phyloP scores from a whole-genome alignment of 1,140 invertebrate species.

The Eubasilissa regina region DNA sequence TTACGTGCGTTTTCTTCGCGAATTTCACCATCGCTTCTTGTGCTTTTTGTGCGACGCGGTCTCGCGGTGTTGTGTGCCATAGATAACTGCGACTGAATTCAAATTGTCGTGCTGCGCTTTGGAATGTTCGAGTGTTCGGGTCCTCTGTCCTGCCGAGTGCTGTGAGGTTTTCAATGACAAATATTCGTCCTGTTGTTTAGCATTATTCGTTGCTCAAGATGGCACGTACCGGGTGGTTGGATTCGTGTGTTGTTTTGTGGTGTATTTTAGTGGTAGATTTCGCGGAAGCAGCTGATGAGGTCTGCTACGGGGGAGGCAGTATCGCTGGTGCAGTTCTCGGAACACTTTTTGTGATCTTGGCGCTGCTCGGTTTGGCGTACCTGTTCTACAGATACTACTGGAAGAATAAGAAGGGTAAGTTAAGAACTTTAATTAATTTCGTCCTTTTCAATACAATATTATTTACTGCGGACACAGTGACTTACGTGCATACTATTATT shows the following conservation, averaged over 20 bases:
- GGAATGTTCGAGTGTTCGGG: too few species aligned
- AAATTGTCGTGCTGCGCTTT: too few species aligned
- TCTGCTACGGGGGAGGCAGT: conserved; percentile 48
- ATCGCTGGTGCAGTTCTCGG: conserved; percentile 55
- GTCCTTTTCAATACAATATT: not conserved
- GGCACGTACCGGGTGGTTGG: not conserved
- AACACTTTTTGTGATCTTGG: conserved; percentile 49
- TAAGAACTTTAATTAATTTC: not conserved
- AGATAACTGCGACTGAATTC: not conserved
- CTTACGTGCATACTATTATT: too few species aligned
- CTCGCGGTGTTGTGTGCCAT: not conserved
- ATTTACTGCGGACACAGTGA: too few species aligned
- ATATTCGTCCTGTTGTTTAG: not conserved
- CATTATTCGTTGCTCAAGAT: not conserved
- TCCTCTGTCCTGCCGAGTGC: too few species aligned
- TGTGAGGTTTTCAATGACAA: not conserved
- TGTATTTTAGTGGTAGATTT: conserved; percentile 16
- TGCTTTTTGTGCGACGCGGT: not conserved
- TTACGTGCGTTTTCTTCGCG: conserved; percentile 12
- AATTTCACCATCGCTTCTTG: conserved; percentile 1
- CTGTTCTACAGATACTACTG: conserved; percentile 55
- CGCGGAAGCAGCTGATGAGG: conserved; percentile 15
- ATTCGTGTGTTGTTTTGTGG: conserved; percentile 16
- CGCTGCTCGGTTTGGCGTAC: conserved; percentile 41
- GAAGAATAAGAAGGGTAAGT: conserved; percentile 56